Evolutionary conservation across 37 sponge, comb jelly and placozoan species (phyloP), one percentile per base, ranked within the genome.

Genomic region (Beroe forskalii): DNA sequence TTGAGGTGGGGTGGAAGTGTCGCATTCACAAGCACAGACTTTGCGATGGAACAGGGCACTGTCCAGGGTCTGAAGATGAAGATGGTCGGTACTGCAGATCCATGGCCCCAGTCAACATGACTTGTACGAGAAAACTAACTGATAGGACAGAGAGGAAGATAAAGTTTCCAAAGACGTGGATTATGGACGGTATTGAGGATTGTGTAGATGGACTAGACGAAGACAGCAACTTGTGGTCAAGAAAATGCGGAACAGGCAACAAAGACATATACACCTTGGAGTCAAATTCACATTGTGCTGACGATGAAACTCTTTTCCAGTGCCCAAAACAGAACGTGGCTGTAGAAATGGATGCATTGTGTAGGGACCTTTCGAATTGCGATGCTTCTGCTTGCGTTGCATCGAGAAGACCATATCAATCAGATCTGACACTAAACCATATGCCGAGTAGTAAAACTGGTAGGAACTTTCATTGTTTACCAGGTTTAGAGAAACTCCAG

Each of bases 201-300:
- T 72, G 76, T 38, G 40, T 8, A 38, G 27, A 72, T 38, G 40
- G 40, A 33, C 19, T 38, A 8, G 76, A 72, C 76, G 76, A 72
- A 72, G 31, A 72, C 20, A 22, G 20, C 14, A 38, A 3, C 1
- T 27, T 38, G 38, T 72, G 76, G 76, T 23, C 38, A 1, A 38
- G 3, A 8, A 38, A 38, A 14, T 72, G 76, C 27, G 76, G 76
- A 12, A 17, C 40, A 6, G 76, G 76, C 4, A 64, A 4, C 4
- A 28, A 4, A 20, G 4, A 64, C 4, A 4, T 64, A 4, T 30
- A 64, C 30, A 28, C 66, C 4, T 27, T 64, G 20, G 17, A 27
- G 4, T 27, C 66, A 23, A 28, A 8, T 38, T 72, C 76, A 12
- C 1, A 3, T 22, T 38, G 38, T 38, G n/a, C n/a, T n/a, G 40